Evolutionary conservation across 2,113 vertebrate species (phyloP), one percentile per base, ranked within the genome.

Genomic region (Acinonyx jubatus): DNA sequence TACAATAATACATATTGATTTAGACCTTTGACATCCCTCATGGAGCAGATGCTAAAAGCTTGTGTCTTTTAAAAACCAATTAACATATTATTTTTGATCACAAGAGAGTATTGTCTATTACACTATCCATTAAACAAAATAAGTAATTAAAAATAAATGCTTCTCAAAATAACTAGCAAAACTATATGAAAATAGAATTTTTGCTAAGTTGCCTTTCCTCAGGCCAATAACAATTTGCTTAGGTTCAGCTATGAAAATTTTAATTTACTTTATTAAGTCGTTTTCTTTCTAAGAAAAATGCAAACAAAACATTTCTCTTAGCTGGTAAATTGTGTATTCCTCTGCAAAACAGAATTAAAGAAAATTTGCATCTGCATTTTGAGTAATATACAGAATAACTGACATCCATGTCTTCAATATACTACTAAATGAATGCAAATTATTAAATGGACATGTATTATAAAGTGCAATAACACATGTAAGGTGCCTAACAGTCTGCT

Each of bases 61-160:
- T 85, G 38, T 91, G 91, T 91, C 85, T 94, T 93, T 93, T 92
- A 93, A 96, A 97, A 95, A 89, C 16, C 94, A 91, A 90, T 96
- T 95, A 96, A 94, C 65, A 45, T 92, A 96, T 85, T 48, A 84
- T 90, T 96, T 50, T 66, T 97, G 14, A 88, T 90, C 85, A 12
- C 16, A 90, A 96, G 61, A 92, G 29, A 68, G 10, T 66, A 36
- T 93, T 97, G 41, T 92, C 63, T 83, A 74, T 73, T 94, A 91
- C 15, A 97, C 5, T 82, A 92, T 80, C 83, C 66, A 89, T 79
- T 86, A 95, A 91, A 76, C 10, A 84, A 15, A 78, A 27, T 71
- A 92, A 86, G 27, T n/a, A 89, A 83, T 94, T 96, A 66, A 97
- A 94, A 93, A 91, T 52, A 90, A 90, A 76, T 93, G 61, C 63